Evolutionary conservation across 1,140 invertebrate genomes (phyloP), one percentile per base, ranked within the genome.

Genomic region (Chrysomallon squamiferum): DNA sequence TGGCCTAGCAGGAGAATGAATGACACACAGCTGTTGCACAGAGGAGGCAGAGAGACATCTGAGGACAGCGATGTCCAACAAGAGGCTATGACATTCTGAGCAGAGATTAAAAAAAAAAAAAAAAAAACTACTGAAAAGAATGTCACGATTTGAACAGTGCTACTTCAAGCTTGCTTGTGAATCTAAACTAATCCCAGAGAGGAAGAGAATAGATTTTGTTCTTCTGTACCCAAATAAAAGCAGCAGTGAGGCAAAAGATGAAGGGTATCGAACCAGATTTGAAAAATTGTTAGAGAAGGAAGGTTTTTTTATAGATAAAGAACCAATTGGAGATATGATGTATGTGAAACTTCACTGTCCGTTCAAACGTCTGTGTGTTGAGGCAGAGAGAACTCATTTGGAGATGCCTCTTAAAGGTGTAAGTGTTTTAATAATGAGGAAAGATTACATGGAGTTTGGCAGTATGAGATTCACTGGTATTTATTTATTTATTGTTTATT

Each of bases 341-440:
- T 86, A 75, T 56, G 67, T 78, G 15, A 76, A 82, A 27, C 59
- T 86, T 0, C 78, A 83, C 50, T 79, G 77, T 66, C 78, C 84
- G 0, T 78, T 85, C 49, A 76, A 78, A 22, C 69, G 81, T 50
- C 68, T 86, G 27, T 82, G 79, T 62, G 50, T 73, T 30, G 81
- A 86, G 62, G 85, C 85, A 5, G 82, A 86, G 59, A 75, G 65
- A 15, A 74, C 80, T 15, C 77, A 79, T 52, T 49, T 86, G 13
- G 79, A 86, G 60, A 76, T 86, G 73, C 82, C 84, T 35, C 45
- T 85, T 9, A 69, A 72, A 62, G 79, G 74, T 69, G 81, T 85
- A 75, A 77, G 73, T 69, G 11, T 57, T 20, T 0, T 9, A 18
- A 1, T 56, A 2, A 9, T 4, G 6, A 35, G 20, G 27, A 9